These are phyloP conservation scores for Laticauda laticaudata DNA, from an alignment of 2,113 vertebrate species.

Conservation along the genomic window DNA sequence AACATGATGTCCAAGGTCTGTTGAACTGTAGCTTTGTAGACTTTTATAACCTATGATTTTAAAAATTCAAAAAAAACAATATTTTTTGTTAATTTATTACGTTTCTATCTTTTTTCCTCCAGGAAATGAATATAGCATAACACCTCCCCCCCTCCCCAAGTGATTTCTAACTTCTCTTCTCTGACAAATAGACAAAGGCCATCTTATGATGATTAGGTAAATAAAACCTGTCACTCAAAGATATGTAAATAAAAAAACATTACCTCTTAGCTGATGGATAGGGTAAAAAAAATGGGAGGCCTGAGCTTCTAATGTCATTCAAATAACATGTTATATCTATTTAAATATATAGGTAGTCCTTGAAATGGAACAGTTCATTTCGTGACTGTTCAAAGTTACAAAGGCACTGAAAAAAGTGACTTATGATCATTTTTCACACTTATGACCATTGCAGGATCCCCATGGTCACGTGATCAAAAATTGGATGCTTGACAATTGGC, in stretches of 20 bases:
- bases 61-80: not conserved
- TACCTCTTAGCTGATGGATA: not conserved
- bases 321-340: not conserved
- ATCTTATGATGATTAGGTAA: not conserved
- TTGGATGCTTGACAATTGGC: not conserved
- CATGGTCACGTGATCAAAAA: not conserved
- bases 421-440: not conserved
- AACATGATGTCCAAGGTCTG: slow-evolving; percentile 94
- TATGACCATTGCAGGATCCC: not conserved
- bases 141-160: too few species aligned
- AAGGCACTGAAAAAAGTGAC: not conserved
- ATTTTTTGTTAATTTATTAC: not conserved
- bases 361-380: not conserved
- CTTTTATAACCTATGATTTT: slow-evolving; percentile 76
- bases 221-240: not conserved
- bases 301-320: not conserved
- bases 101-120: not conserved
- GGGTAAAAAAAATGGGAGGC: not conserved
- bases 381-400: not conserved
- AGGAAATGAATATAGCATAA: not conserved
- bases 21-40: slow-evolving; percentile 88
- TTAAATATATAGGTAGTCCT: not conserved
- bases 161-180: not conserved
- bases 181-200: not conserved
- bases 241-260: not conserved